These are phyloP conservation scores for Drosophila pallidifrons DNA, from an alignment of 1,140 invertebrate genomes.

Conservation along the genomic window DNA sequence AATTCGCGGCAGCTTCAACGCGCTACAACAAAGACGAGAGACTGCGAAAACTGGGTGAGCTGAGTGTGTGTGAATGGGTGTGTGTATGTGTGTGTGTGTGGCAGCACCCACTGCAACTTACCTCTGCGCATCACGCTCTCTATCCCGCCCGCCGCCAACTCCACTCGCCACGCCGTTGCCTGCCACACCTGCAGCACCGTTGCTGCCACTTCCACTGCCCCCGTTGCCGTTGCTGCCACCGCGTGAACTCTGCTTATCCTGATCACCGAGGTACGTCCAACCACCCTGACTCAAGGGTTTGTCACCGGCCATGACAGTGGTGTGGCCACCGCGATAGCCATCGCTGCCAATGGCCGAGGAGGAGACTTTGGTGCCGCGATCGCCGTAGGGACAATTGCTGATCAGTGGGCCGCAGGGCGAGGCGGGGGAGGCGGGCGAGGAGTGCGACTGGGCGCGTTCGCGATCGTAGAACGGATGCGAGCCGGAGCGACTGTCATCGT, in stretches of 20 bases:
- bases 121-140: slow-evolving; percentile 78
- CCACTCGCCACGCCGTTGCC: slow-evolving; percentile 42
- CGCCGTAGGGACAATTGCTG: slow-evolving; percentile 68
- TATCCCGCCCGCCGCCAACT: slow-evolving; percentile 44
- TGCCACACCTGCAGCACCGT: slow-evolving; percentile 18
- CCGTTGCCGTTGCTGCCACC: slow-evolving; percentile 20
- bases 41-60: slow-evolving; percentile 10
- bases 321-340: slow-evolving; percentile 64
- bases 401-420: slow-evolving; percentile 67
- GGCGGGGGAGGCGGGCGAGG: slow-evolving; percentile 10
- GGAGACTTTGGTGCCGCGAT: slow-evolving; percentile 61
- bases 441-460: slow-evolving; percentile 33
- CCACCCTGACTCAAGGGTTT: slow-evolving; percentile 48
- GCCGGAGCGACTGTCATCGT: slow-evolving; percentile 70
- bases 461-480: slow-evolving; percentile 54
- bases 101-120: slow-evolving; percentile 80
- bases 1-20: slow-evolving; percentile 43
- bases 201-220: slow-evolving; percentile 14
- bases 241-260: slow-evolving; percentile 55
- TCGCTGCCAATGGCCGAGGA: slow-evolving; percentile 72
- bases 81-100: too few species aligned
- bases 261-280: slow-evolving; percentile 79
- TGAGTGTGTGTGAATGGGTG: background rate
- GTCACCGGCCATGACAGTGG: slow-evolving; percentile 54
- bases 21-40: background rate